A percentile compares a stretch with the other conserved stretches of the same genome.
These are phyloP conservation scores for Epinephelus lanceolatus DNA, from an alignment of 2,113 vertebrate genomes.

Conservation along the genomic window DNA sequence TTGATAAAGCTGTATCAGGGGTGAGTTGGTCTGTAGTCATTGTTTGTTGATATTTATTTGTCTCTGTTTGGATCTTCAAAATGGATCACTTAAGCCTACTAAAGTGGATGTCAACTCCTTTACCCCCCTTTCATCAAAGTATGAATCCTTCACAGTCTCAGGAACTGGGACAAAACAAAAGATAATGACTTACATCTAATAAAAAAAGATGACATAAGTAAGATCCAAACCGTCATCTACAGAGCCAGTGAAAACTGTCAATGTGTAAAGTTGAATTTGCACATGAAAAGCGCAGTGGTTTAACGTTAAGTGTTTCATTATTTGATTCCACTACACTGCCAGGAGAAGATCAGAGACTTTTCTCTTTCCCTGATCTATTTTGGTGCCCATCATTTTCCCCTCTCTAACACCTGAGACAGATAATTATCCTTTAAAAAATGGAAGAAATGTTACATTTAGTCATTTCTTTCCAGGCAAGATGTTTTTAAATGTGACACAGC, in stretches of 20 bases:
- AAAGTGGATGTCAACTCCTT: slow-evolving; percentile 79
- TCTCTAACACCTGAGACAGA: slow-evolving; percentile 79
- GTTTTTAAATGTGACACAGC: slow-evolving; percentile 64
- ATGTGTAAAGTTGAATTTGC: slow-evolving; percentile 82
- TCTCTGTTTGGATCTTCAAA: slow-evolving; percentile 76
- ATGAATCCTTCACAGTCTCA: slow-evolving; percentile 63
- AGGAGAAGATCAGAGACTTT: slow-evolving; percentile 81
- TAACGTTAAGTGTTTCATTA: slow-evolving; percentile 81
- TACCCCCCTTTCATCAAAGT: slow-evolving; percentile 66
- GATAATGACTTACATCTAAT: slow-evolving; percentile 72
- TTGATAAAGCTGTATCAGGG: slow-evolving; percentile 41
- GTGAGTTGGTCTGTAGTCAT: slow-evolving; percentile 48
- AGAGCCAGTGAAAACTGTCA: slow-evolving; percentile 77
- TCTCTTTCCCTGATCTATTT: slow-evolving; percentile 83
- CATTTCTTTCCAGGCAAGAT: slow-evolving; percentile 45
- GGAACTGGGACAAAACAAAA: slow-evolving; percentile 73
- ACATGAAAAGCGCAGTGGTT: slow-evolving; percentile 79
- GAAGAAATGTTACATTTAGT: slow-evolving; percentile 70
- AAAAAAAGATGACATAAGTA: slow-evolving; percentile 64
- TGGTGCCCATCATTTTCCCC: slow-evolving; percentile 77
- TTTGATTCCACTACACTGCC: slow-evolving; percentile 73
- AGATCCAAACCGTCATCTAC: slow-evolving; percentile 65
- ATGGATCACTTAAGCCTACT: slow-evolving; percentile 74
- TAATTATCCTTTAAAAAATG: slow-evolving; percentile 81
- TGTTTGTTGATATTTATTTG: slow-evolving; percentile 79